Evolutionary conservation across 2,888 invertebrate genomes (phyloP), one percentile per base, ranked within the genome.

Genomic region (Gortyna flavago): DNA sequence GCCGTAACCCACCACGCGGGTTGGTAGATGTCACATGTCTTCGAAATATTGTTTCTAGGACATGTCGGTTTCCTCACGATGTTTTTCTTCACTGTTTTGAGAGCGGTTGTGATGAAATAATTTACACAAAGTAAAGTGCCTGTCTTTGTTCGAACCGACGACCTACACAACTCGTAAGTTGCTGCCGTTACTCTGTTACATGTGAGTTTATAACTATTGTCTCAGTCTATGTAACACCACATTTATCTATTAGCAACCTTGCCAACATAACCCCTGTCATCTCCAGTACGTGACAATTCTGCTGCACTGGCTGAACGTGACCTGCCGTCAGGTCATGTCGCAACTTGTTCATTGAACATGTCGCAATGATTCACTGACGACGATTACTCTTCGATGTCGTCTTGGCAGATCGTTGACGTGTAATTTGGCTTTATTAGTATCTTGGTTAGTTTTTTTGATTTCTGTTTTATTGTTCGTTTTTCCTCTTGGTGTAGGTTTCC

Each of bases 251-350:
- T 74, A 75, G 61, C 73, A 75, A 81, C 81, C 80, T 83, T 70
- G 67, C 68, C 48, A 35, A 8, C 75, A 67, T 76, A 76, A 83
- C 73, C 80, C 72, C 11, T 35, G 54, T 54, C 83, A 77, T 82
- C 85, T 64, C 21, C 62, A 41, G n/a, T 86, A 85, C 87, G 87
- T 87, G 87, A 87, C 75, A 6, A 75, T 86, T 81, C 78, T 59
- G 74, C 81, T 73, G 65, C 51, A 72, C 77, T 79, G 57, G 48
- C 74, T 38, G 48, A 67, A 89, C 88, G 88, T 88, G 89, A 84
- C 76, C 71, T 48, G 80, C 48, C 48, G 29, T 35, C 44, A 51
- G 59, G 35, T 64, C 88, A 75, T 87, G 87, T 81, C 59, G 76
- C 65, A 81, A 87, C 80, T 79, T 85, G 88, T 79, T 35, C 66